phyloP scores from a whole-genome alignment of 2,797 vertebrate genomes.

The Denticeps clupeoides region DNA sequence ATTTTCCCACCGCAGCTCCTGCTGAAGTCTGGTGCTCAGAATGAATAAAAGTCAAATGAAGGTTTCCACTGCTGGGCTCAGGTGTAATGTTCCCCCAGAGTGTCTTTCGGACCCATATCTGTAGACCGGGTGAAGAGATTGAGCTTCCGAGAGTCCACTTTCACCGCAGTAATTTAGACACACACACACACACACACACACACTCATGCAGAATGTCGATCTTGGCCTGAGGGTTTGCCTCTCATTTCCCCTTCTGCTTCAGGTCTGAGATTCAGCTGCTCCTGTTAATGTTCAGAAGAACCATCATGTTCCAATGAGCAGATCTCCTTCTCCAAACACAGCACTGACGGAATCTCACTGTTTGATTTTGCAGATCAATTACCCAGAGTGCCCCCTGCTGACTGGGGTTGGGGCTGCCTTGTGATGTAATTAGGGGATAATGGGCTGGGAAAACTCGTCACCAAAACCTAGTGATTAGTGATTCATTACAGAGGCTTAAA shows the following conservation, averaged over 20 bases:
- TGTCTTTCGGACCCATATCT: constrained; percentile 44
- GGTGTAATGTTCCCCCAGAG: constrained; percentile 58
- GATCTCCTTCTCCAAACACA: no score
- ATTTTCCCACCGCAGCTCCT: no score
- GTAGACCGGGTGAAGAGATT: constrained; percentile 20
- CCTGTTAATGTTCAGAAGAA: no score
- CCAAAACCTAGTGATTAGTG: constrained; percentile 70
- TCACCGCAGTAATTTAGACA: constrained; percentile 12
- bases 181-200: constrained; percentile 16
- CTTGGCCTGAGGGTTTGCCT: no score
- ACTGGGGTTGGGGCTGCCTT: constrained; percentile 49
- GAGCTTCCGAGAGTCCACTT: constrained; percentile 13
- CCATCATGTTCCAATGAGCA: no score
- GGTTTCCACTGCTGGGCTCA: constrained; percentile 69
- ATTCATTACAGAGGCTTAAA: constrained; percentile 85
- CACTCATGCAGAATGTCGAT: constrained; percentile 16
- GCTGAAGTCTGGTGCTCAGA: constrained; percentile 55
- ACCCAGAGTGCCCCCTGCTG: constrained; percentile 55
- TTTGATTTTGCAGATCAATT: no score
- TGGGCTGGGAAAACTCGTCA: constrained; percentile 74
- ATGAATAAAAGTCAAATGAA: constrained; percentile 65
- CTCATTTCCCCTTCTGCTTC: no score
- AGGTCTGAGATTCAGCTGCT: no score
- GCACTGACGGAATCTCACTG: no score
- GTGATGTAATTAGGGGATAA: constrained; percentile 84